These are phyloP conservation scores for Blera fallax DNA, from an alignment of 2,888 invertebrate genomes.

Conservation along the genomic window DNA sequence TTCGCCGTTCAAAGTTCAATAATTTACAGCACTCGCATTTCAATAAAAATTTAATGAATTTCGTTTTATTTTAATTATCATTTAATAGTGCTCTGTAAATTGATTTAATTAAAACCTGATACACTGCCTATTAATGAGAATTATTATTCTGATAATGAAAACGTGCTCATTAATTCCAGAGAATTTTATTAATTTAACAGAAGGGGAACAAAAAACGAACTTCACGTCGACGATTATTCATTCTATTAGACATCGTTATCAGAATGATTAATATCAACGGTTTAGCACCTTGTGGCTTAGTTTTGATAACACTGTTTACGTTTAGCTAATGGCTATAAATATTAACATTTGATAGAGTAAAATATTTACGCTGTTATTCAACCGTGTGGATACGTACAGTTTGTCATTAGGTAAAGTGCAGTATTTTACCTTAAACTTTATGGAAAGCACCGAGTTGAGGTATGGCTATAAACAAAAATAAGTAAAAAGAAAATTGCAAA, in stretches of 20 bases:
- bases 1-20: neutral
- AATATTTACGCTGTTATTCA: constrained; percentile 22
- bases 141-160: neutral
- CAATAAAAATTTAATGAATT: neutral
- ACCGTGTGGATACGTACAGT: neutral
- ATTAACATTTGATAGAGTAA: neutral
- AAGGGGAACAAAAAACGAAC: neutral
- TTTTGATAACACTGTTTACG: constrained; percentile 30
- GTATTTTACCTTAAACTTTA: neutral
- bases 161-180: neutral
- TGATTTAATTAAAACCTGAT: constrained; percentile 8
- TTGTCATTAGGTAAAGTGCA: neutral
- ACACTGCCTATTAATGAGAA: neutral
- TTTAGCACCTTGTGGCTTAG: constrained; percentile 5
- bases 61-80: neutral
- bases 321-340: constrained; percentile 11
- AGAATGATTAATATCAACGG: constrained; percentile 2
- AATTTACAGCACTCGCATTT: no score
- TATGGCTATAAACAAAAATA: neutral
- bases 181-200: neutral
- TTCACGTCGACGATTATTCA: neutral
- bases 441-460: neutral
- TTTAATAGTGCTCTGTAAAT: constrained; percentile 5
- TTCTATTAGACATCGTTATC: neutral
- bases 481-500: neutral